These are phyloP conservation scores for Cephalopachus bancanus DNA, from an alignment of 2,797 vertebrate species.

Conservation along the genomic window DNA sequence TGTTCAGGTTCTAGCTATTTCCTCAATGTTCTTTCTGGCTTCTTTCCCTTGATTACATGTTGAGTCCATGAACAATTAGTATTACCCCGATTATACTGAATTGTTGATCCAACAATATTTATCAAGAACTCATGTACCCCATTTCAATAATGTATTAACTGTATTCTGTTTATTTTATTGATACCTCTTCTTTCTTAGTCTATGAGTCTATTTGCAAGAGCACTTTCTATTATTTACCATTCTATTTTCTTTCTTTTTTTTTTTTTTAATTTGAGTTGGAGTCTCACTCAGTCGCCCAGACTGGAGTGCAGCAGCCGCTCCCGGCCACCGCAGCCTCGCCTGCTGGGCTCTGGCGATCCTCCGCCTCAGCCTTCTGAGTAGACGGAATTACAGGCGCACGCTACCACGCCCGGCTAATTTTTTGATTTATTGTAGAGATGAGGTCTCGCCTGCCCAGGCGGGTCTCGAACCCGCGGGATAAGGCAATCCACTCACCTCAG, in stretches of 20 bases:
- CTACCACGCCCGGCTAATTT: too few relatives aligned
- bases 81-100: background rate
- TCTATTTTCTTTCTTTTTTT: background rate
- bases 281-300: too few relatives aligned
- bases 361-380: too few relatives aligned
- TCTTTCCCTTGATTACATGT: background rate
- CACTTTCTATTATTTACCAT: background rate
- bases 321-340: too few relatives aligned
- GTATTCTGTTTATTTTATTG: background rate
- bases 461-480: too few relatives aligned
- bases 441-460: too few relatives aligned
- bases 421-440: too few relatives aligned
- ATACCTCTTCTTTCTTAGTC: background rate
- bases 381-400: too few relatives aligned
- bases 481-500: too few relatives aligned
- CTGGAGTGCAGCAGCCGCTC: too few relatives aligned
- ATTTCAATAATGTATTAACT: background rate
- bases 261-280: too few relatives aligned
- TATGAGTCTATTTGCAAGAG: background rate
- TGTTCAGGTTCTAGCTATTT: background rate
- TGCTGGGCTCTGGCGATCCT: too few relatives aligned
- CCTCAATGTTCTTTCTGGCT: background rate
- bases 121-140: background rate
- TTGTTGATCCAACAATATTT: conserved; percentile 44
- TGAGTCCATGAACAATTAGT: conserved; percentile 3